These are phyloP conservation scores for Trachymyrmex cornetzi DNA, from an alignment of 1,140 invertebrate species.

Conservation along the genomic window DNA sequence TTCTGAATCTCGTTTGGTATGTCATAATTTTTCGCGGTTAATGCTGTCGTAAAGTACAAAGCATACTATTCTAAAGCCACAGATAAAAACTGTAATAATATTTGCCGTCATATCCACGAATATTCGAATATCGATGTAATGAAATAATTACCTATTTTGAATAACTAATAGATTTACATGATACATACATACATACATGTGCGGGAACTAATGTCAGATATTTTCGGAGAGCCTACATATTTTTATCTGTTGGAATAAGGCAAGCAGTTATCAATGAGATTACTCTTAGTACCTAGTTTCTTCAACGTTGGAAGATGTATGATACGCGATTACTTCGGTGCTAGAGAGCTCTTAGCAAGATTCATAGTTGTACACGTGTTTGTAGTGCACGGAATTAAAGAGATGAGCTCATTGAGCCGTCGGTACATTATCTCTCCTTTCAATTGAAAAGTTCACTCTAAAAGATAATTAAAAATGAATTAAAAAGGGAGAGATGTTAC, in stretches of 20 bases:
- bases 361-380: constrained; percentile 35
- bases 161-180: constrained; percentile 45
- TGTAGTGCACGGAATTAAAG: background rate
- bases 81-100: constrained; percentile 20
- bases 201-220: constrained; percentile 50
- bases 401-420: constrained; percentile 1
- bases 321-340: background rate
- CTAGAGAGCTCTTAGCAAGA: constrained; percentile 32
- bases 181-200: constrained; percentile 5
- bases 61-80: constrained; percentile 54
- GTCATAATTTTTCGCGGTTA: constrained; percentile 24
- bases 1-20: background rate
- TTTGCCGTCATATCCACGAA: constrained; percentile 49
- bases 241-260: constrained; percentile 48
- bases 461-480: background rate
- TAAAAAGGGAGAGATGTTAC: background rate
- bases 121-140: constrained; percentile 32
- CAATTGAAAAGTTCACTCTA: background rate
- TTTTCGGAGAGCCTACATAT: constrained; percentile 64
- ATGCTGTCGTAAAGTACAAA: constrained; percentile 59
- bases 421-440: background rate
- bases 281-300: constrained; percentile 43
- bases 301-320: constrained; percentile 7
- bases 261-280: constrained; percentile 12
- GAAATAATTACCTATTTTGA: constrained; percentile 51